Evolutionary conservation across 2,113 vertebrate genomes (phyloP), one percentile per base, ranked within the genome.

Genomic region (Anoplopoma fimbria): DNA sequence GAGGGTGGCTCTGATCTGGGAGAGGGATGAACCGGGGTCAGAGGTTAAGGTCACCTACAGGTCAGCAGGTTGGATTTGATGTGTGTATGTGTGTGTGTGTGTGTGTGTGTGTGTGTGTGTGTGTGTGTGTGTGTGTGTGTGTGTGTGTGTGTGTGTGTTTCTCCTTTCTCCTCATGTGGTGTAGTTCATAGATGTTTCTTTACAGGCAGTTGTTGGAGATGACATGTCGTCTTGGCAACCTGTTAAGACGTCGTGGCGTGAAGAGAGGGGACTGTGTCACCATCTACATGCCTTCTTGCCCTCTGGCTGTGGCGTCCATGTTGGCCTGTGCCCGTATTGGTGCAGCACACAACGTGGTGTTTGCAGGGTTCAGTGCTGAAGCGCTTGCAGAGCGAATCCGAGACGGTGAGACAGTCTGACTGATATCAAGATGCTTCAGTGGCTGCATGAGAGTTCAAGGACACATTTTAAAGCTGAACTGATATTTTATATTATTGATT

Each of bases 1-100:
- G 82, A 96, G 92, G 80, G 88, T 98, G 33, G 98, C 98, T 70
- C 94, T 99, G 89, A 97, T 99, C 63, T 99, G 98, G 98, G 98
- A 99, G 93, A 96, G 93, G 79, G 98, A 99, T 76, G 97, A 99
- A 58, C 96, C 94, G 6, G 97, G 97, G 61, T 97, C 96, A 12
- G 97, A 97, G 88, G 96, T 97, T 86, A 94, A 92, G 55, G 88
- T 99, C 90, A 98, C 97, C 0, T 99, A 99, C 95, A 95, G 97
- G 98, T 99, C 85, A 62, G 83, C 40, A n/a, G 31, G 0, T 36
- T 60, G 5, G 3, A 38, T 57, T 69, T 31, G 5, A 15, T 70
- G 21, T 47, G 4, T 21, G 4, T 53, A 17, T 57, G 23, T 27
- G 23, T 9, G 31, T 29, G 6, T 51, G 38, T 73, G 21, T 63